A percentile compares a stretch with the other conserved stretches of the same genome.
phyloP scores from a whole-genome alignment of 2,797 vertebrate genomes.

The Dallia pectoralis region DNA sequence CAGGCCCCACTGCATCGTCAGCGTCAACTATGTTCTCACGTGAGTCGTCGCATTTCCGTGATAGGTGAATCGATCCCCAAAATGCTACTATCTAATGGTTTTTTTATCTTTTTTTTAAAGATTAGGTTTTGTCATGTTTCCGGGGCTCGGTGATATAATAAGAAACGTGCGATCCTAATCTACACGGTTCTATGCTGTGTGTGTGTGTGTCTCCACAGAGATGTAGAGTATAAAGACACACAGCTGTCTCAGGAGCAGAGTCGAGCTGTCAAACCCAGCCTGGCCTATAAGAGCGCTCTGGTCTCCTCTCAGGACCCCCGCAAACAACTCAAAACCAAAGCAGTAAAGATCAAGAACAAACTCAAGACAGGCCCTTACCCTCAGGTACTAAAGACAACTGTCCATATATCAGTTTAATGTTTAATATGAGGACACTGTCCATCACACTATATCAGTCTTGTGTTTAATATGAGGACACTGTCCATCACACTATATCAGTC shows the following conservation, averaged over 20 bases:
- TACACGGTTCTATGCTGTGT: constrained; percentile 23
- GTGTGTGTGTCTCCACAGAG: constrained; percentile 69
- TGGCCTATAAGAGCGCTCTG: constrained; percentile 76
- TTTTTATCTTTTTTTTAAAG: not conserved
- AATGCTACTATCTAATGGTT: not conserved
- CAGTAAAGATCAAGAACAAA: constrained; percentile 82
- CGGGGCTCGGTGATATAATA: too few species aligned
- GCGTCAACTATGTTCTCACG: constrained; percentile 97
- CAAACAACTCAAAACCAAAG: constrained; percentile 83
- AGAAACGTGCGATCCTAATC: constrained; percentile 4
- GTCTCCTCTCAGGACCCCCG: constrained; percentile 81
- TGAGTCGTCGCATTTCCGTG: constrained; percentile 69
- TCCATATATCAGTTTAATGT: too few species aligned
- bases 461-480: too few species aligned
- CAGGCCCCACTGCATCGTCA: constrained; percentile 94
- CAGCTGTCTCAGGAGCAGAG: constrained; percentile 89
- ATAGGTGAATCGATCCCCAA: not conserved
- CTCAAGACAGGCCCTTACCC: constrained; percentile 83
- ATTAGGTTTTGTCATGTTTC: too few species aligned
- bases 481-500: too few species aligned
- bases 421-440: too few species aligned
- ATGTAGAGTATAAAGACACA: constrained; percentile 87
- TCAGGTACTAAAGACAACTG: constrained; percentile 70
- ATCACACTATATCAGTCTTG: too few species aligned
- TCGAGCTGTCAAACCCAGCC: constrained; percentile 69